Conservation (phyloP, 2,888 invertebrate genomes). For the Steromphala cineraria region DNA sequence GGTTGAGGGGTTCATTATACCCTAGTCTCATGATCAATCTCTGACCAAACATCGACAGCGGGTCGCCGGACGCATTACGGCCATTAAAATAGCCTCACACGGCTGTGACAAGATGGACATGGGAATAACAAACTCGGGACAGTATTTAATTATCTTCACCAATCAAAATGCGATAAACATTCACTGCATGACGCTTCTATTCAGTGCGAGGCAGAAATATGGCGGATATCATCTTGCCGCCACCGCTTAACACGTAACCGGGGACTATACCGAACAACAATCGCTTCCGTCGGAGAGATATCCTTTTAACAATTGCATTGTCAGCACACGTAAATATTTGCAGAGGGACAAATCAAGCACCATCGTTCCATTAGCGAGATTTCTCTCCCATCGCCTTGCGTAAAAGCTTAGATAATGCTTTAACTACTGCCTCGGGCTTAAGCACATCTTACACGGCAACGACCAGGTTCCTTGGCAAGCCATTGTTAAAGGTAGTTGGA, state of each 20-base stretch:
- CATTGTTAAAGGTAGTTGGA: background rate
- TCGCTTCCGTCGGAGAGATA: background rate
- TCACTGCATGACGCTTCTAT: background rate
- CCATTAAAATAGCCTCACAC: background rate
- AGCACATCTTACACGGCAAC: background rate
- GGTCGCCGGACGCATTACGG: background rate
- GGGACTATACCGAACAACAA: background rate
- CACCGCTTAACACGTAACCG: background rate
- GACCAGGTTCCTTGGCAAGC: background rate
- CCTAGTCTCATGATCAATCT: background rate
- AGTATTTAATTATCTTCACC: background rate
- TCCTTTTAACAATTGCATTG: background rate
- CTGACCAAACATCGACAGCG: background rate
- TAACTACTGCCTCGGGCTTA: background rate
- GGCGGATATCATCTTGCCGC: background rate
- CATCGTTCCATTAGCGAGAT: background rate
- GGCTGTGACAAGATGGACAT: background rate
- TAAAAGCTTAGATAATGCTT: slow-evolving; percentile 5
- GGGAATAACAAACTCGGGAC: background rate
- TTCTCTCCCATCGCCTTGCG: background rate
- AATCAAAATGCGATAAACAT: slow-evolving; percentile 6
- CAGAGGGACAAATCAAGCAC: background rate
- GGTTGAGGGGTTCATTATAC: background rate
- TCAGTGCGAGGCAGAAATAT: background rate
- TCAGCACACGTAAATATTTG: background rate